These are phyloP conservation scores for Cynocephalus volans DNA, from an alignment of 2,113 vertebrate species.

Conservation along the genomic window DNA sequence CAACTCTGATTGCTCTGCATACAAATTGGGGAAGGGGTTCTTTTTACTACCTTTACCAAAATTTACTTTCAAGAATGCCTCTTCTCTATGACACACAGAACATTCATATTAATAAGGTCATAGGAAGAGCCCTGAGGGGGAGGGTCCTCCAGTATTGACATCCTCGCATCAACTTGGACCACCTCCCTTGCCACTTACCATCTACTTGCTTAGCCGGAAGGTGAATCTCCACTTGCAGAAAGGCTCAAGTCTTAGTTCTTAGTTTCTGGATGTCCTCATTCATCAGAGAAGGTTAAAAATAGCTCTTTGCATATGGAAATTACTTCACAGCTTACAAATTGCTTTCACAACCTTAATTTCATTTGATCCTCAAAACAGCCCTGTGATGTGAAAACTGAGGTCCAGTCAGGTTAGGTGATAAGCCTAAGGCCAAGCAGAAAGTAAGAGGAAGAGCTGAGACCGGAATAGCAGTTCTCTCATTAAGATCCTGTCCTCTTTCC, in stretches of 20 bases:
- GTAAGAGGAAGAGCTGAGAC: neutral
- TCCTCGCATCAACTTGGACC: neutral
- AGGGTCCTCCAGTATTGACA: neutral
- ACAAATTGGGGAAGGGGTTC: neutral
- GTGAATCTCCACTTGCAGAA: neutral
- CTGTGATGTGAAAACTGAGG: constrained; percentile 65
- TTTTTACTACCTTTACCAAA: neutral
- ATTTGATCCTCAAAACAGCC: constrained; percentile 51
- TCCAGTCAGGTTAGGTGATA: neutral
- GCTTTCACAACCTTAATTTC: constrained; percentile 70
- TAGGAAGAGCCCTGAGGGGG: neutral
- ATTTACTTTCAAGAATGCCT: neutral
- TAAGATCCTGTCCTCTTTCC: neutral
- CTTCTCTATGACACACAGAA: neutral
- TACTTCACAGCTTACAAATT: constrained; percentile 68
- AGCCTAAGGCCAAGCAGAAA: neutral
- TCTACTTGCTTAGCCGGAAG: neutral
- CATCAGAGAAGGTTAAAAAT: constrained; percentile 31
- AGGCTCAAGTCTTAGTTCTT: neutral
- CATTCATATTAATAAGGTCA: neutral
- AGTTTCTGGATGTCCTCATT: neutral
- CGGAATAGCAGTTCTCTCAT: neutral
- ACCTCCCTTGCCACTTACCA: too few relatives aligned
- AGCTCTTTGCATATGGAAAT: constrained; percentile 53
- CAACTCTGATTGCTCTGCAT: neutral